Percentiles rank a stretch among this genome's conserved stretches.
Evolutionary conservation across 2,113 vertebrate species (phyloP).

Genomic region (Prolemur simus): DNA sequence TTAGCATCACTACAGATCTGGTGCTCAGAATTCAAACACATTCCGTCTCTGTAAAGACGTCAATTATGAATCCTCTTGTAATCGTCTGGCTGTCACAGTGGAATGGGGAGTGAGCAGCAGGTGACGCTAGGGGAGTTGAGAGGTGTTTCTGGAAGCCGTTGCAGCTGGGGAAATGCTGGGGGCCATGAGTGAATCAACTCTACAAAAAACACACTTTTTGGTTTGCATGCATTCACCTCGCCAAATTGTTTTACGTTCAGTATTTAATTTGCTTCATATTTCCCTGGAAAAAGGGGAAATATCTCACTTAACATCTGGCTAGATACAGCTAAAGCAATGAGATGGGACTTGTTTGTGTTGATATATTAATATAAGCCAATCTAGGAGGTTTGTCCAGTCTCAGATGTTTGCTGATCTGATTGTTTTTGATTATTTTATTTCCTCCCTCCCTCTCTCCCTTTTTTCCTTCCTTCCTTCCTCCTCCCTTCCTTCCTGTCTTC

Average conservation of each 20-base stretch:
- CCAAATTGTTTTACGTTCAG: background rate
- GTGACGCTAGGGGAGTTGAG: too few species aligned
- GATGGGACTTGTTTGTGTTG: background rate
- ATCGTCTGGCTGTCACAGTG: accelerated
- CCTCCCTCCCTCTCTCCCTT: background rate
- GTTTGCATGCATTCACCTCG: background rate
- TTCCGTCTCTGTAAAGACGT: too few species aligned
- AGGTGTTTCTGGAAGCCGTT: background rate
- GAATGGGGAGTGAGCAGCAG: accelerated
- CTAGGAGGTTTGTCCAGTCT: too few species aligned
- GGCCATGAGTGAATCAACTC: background rate
- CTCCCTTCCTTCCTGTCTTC: accelerated
- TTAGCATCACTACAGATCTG: background rate
- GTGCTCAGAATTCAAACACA: background rate
- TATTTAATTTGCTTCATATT: background rate
- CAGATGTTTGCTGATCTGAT: background rate
- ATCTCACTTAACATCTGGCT: background rate
- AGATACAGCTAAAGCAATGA: background rate
- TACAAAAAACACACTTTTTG: background rate
- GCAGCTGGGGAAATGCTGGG: background rate
- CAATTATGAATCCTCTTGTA: accelerated
- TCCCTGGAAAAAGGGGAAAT: too few species aligned
- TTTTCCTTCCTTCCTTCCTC: accelerated
- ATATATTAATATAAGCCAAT: too few species aligned
- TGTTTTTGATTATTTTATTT: background rate